These are phyloP conservation scores for Rynchops niger DNA, from an alignment of 2,113 vertebrate species.

Conservation along the genomic window DNA sequence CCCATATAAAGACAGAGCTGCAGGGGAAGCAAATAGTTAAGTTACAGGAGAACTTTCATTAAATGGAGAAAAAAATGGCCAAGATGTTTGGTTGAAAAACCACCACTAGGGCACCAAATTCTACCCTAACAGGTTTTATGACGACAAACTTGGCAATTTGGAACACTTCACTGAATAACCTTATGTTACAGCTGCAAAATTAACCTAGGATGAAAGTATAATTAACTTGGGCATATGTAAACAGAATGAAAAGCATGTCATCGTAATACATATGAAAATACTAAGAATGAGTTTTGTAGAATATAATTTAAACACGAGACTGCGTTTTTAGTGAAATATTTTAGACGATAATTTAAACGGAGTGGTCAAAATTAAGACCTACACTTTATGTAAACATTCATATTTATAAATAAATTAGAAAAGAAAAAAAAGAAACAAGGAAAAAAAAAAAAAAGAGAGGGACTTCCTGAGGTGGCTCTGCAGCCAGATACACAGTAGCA, in stretches of 20 bases:
- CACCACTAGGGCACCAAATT: neutral
- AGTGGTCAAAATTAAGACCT: constrained; percentile 71
- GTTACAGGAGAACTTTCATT: neutral
- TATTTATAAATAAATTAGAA: constrained; percentile 75
- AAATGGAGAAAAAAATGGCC: neutral
- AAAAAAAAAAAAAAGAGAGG: neutral
- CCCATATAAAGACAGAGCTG: neutral
- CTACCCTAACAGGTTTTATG: neutral
- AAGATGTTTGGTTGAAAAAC: neutral
- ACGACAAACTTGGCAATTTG: constrained; percentile 63
- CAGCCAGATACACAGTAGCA: constrained; percentile 73
- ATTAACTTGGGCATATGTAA: constrained; percentile 38
- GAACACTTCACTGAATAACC: neutral
- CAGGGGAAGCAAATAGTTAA: neutral
- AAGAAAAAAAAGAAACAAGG: neutral
- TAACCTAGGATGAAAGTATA: neutral
- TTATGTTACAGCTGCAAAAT: constrained; percentile 1
- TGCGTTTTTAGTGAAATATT: constrained; percentile 50
- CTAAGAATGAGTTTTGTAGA: constrained; percentile 6
- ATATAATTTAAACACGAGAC: constrained; percentile 50
- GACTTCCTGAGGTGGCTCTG: constrained; percentile 76
- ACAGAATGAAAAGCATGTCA: neutral
- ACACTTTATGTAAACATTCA: constrained; percentile 72
- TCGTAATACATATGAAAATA: constrained; percentile 11
- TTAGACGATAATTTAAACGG: constrained; percentile 61